Base-by-base conservation (phyloP, 92 coral and sea anemone species). In the Hydrozoanthus gracilis region DNA sequence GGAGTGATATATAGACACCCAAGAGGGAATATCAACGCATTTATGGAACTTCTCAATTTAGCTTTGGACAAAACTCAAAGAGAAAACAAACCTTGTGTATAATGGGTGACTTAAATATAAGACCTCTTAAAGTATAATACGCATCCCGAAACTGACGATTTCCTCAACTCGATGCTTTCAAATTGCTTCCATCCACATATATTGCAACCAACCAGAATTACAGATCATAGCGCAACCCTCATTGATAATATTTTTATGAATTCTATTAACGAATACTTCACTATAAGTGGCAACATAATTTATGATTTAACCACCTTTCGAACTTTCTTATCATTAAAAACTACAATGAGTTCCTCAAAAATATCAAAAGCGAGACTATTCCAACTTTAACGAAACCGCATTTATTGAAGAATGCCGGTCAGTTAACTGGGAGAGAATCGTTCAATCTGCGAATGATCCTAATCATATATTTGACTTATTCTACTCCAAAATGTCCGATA, bases 201-300 rank as follows among this genome's bases (percentile, higher is more conserved):
- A 48, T 51, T 92, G 17, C 90, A 89, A 87, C 91, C 94, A 44
- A 91, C 91, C 9, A 73, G 91, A 60, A 91, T 91, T 14, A 83
- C 91, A 13, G 70, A 88, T 62, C 87, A 89, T 47, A 86, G 90
- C 15, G 83, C 88, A 75, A 89, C 90, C 8, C 64, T 89, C 52
- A 92, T 90, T 62, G 95, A 92, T 79, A 90, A 92, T 77, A 90
- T 92, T 70, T 92, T 90, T 79, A 62, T 91, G 48, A 88, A 91
- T 60, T 88, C 91, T 9, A 14, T 87, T 15, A 45, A 48, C 27
- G 84, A 55, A 12, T 80, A 84, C 56, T 83, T 86, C 70, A 87
- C 89, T 9, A 89, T n/a, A n/a, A n/a, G n/a, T n/a, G n/a, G n/a
- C n/a, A n/a, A n/a, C n/a, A n/a, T n/a, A n/a, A n/a, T n/a, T 17